phyloP scores from a whole-genome alignment of 2,113 vertebrate species.

The Sebastes schlegelii region DNA sequence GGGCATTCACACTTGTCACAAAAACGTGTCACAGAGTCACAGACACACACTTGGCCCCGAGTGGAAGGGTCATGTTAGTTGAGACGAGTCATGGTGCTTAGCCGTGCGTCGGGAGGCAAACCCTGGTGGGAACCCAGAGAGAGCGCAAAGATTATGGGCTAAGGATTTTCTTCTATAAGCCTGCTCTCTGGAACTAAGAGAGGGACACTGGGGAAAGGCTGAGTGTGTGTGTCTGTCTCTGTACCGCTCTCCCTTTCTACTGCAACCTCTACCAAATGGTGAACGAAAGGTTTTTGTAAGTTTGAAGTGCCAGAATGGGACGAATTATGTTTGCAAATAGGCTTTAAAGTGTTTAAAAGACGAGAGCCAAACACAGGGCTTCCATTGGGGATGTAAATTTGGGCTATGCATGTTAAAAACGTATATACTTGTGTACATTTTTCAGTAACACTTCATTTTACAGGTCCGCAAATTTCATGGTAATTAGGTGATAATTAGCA shows the following conservation, averaged over 20 bases:
- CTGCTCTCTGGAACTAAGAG: conserved; percentile 68
- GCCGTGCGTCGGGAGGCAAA: conserved; percentile 41
- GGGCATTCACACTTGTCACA: background rate
- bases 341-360: background rate
- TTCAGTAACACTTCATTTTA: too few relatives aligned
- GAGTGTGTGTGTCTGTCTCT: conserved; percentile 8
- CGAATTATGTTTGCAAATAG: conserved; percentile 3
- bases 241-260: background rate
- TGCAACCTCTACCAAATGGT: background rate
- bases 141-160: conserved; percentile 68
- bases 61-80: conserved; percentile 52
- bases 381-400: background rate
- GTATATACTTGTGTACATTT: too few relatives aligned
- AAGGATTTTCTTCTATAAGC: conserved; percentile 66
- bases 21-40: background rate
- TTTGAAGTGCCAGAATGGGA: conserved; percentile 10
- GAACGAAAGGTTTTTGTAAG: background rate
- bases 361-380: background rate
- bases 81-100: conserved; percentile 62
- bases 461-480: too few relatives aligned
- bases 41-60: conserved; percentile 36
- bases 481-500: too few relatives aligned
- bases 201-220: conserved; percentile 41
- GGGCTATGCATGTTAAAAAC: background rate
- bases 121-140: conserved; percentile 61